Evolutionary conservation across 2,797 vertebrate genomes (phyloP), one percentile per base, ranked within the genome.

Genomic region (Megalops cyprinoides): DNA sequence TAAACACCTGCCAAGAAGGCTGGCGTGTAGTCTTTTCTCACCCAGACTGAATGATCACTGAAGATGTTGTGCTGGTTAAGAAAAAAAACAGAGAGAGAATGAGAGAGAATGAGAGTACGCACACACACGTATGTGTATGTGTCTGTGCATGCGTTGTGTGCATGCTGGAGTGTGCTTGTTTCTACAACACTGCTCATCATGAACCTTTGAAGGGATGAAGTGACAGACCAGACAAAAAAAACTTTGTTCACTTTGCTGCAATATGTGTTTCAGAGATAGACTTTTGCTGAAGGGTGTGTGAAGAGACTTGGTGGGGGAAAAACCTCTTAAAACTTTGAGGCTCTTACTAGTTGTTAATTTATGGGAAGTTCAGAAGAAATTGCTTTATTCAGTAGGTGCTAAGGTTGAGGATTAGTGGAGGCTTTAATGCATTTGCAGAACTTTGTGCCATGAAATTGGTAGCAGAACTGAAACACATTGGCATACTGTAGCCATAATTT

Each of bases 351-450:
- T 37, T 28, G 37, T 83, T 67, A 55, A 78, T 46, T 78, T 23
- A 74, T 49, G 34, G 37, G 39, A 77, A 44, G 37, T 77, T 60
- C 73, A 74, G 37, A 79, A 23, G 80, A 74, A 51, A 84, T 56
- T 5, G 74, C 79, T 74, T 51, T 83, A 82, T 84, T 83, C 79
- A 51, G 74, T 48, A 53, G 20, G 49, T n/a, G 39, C 77, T 46
- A 69, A 76, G 48, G 71, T 73, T 76, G 37, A 37, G 55, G 48
- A 67, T 81, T 74, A 84, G 65, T 48, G 1, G 56, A 23, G 76
- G 49, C 60, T 77, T 44, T 28, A 15, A 53, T 77, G 49, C 53
- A 48, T 77, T 53, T 9, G 53, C 23, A 53, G 48, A 48, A 60
- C 49, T 25, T 75, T 62, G 42, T 67, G 71, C 48, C 51, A 73